phyloP scores from a whole-genome alignment of 2,888 invertebrate species.

The Azorinus chamasolen region DNA sequence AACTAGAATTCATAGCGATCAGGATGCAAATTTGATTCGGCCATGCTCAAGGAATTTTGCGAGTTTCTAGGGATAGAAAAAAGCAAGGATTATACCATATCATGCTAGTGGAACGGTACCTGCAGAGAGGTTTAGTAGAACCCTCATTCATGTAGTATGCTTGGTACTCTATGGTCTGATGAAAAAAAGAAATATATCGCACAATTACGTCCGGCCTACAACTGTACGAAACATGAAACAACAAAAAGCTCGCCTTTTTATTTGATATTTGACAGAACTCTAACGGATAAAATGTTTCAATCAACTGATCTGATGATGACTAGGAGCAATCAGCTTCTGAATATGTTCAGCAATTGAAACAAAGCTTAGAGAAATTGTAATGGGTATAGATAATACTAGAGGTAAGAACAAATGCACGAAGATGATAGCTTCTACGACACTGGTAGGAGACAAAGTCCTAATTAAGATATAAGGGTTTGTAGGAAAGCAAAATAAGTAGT shows the following conservation, averaged over 20 bases:
- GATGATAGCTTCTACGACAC: no score
- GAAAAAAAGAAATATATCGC: conserved; percentile 27
- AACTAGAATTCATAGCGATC: conserved; percentile 17
- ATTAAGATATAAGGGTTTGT: no score
- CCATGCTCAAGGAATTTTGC: conserved; percentile 26
- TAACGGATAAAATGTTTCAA: no score
- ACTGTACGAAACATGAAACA: conserved; percentile 42
- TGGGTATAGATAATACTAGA: no score
- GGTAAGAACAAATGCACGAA: no score
- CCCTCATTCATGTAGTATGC: conserved; percentile 38
- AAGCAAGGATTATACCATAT: conserved; percentile 43
- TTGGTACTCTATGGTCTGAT: conserved; percentile 22
- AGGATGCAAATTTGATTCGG: conserved; percentile 32
- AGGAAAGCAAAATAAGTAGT: no score
- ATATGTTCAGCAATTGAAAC: no score
- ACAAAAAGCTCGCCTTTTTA: conserved; percentile 26
- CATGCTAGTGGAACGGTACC: conserved; percentile 54
- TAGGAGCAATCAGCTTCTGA: no score
- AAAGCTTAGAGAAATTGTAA: no score
- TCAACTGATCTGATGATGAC: no score
- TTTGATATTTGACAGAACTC: conserved; percentile 48
- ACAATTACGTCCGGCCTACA: conserved; percentile 25
- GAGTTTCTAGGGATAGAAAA: conserved; percentile 9
- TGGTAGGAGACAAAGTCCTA: no score
- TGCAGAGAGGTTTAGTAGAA: conserved; percentile 47